Conservation (phyloP, 2,113 vertebrate genomes). For the Sigmodon hispidus region DNA sequence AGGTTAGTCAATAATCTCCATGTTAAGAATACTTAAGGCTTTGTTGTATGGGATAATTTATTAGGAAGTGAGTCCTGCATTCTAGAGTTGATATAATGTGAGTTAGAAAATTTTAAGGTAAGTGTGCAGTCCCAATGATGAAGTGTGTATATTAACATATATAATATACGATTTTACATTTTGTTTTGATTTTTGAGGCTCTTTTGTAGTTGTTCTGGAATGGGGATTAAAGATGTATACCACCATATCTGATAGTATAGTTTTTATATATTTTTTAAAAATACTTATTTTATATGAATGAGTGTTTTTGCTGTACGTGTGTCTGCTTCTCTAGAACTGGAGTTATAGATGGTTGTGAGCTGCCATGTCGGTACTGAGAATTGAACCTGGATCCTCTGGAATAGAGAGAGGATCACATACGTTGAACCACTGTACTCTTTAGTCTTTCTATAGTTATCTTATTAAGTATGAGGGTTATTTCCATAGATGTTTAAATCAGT, state of each 20-base stretch:
- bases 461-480: background rate
- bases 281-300: background rate
- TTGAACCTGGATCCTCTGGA: background rate
- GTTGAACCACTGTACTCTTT: no score
- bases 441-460: background rate
- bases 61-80: background rate
- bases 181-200: background rate
- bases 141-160: background rate
- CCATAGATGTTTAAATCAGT: background rate
- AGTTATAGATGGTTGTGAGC: background rate
- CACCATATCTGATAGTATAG: background rate
- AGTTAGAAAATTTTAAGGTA: constrained; percentile 18
- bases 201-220: background rate
- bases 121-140: background rate
- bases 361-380: background rate
- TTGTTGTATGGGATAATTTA: constrained; percentile 33
- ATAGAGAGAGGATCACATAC: background rate
- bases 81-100: background rate
- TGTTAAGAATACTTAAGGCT: background rate
- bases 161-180: background rate
- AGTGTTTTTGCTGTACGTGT: background rate
- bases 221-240: background rate
- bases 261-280: background rate
- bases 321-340: background rate
- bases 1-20: background rate